Evolutionary conservation across 1,140 invertebrate species (phyloP).

Genomic region (Saxidomus purpurata): DNA sequence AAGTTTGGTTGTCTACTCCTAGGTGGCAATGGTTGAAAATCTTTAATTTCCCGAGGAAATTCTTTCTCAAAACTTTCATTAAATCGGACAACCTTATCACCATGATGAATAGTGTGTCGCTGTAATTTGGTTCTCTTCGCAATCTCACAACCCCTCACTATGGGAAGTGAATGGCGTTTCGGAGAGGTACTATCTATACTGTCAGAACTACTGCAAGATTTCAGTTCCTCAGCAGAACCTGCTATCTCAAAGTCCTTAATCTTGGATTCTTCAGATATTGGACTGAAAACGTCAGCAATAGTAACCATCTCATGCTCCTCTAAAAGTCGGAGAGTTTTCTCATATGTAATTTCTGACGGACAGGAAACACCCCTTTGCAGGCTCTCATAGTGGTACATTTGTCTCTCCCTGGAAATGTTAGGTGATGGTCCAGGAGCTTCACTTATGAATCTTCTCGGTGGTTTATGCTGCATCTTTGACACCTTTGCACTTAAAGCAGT

Average conservation of each 20-base stretch:
- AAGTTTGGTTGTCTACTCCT: background rate
- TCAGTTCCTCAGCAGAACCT: background rate
- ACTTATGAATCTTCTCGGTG: background rate
- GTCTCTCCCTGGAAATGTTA: background rate
- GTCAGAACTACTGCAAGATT: too few species aligned
- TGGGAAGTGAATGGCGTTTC: conserved; percentile 21
- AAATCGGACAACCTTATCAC: conserved; percentile 2
- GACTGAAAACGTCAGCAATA: conserved; percentile 44
- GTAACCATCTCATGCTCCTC: background rate
- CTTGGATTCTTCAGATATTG: conserved; percentile 6
- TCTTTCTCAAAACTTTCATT: background rate
- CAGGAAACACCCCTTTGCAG: conserved; percentile 7
- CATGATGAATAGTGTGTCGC: background rate
- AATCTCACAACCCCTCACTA: background rate
- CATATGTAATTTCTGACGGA: conserved; percentile 14
- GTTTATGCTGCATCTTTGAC: background rate
- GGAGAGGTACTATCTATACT: background rate
- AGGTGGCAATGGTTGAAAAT: background rate
- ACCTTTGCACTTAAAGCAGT: background rate
- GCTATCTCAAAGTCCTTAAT: background rate
- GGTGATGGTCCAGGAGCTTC: background rate
- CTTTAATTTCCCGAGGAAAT: background rate
- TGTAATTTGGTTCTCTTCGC: background rate
- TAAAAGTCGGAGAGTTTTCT: background rate
- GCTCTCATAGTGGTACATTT: conserved; percentile 9